These are phyloP conservation scores for Bactericera cockerelli DNA, from an alignment of 1,140 invertebrate genomes.

Conservation along the genomic window DNA sequence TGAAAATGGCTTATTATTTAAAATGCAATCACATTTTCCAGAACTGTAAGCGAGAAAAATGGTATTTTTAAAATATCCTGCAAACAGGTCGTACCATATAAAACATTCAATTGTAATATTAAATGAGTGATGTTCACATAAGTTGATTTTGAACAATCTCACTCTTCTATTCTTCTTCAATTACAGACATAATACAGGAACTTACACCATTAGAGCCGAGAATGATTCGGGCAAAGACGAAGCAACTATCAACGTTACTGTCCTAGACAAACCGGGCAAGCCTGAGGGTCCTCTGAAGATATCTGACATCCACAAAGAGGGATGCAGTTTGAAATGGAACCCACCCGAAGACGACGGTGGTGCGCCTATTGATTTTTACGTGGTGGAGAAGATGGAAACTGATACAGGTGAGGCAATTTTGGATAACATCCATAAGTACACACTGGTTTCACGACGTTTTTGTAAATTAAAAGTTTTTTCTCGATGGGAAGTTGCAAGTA, in stretches of 20 bases:
- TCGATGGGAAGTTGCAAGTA: neutral
- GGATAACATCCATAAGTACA: neutral
- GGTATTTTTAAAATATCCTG: too few relatives aligned
- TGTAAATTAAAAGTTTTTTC: neutral
- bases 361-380: constrained; percentile 75
- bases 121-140: too few relatives aligned
- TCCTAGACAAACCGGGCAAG: constrained; percentile 73
- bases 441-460: neutral
- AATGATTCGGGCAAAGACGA: constrained; percentile 84
- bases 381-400: constrained; percentile 79
- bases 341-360: constrained; percentile 83
- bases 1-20: too few relatives aligned
- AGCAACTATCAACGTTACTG: constrained; percentile 70
- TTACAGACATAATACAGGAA: constrained; percentile 53
- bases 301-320: constrained; percentile 82
- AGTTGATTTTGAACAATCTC: too few relatives aligned
- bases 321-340: constrained; percentile 87
- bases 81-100: too few relatives aligned
- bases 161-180: too few relatives aligned
- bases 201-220: constrained; percentile 72
- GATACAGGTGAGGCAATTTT: constrained; percentile 45
- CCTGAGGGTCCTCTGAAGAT: constrained; percentile 86
- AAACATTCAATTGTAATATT: too few relatives aligned
- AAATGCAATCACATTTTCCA: too few relatives aligned
- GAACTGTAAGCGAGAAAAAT: too few relatives aligned